Conservation (phyloP, 2,113 vertebrate species). For the Noturus placidus region DNA sequence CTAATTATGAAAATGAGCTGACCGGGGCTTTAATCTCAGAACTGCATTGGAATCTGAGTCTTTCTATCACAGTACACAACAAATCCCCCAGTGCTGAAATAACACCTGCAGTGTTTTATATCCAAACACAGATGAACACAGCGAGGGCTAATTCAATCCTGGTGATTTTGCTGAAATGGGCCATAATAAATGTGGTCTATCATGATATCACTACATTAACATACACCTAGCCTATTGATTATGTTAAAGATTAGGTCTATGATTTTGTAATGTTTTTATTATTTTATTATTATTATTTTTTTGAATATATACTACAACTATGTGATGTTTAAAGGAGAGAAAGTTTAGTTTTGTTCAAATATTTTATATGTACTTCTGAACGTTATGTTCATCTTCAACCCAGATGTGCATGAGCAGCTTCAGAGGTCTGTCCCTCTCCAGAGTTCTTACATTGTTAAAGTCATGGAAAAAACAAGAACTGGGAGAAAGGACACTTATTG, state of each 20-base stretch:
- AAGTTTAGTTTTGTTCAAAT: not conserved
- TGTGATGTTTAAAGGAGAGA: not conserved
- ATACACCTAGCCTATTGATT: not conserved
- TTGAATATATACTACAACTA: not conserved
- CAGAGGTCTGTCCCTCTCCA: not conserved
- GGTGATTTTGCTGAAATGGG: conserved; percentile 13
- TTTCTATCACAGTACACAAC: conserved; percentile 11
- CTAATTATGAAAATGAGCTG: conserved; percentile 20
- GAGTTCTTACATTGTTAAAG: conserved; percentile 13
- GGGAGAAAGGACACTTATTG: conserved; percentile 11
- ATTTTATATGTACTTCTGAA: not conserved
- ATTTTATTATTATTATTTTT: not conserved
- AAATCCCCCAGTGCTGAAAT: conserved; percentile 15
- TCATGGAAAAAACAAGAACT: not conserved
- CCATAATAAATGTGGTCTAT: not conserved
- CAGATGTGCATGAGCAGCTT: not conserved
- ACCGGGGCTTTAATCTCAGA: conserved; percentile 19
- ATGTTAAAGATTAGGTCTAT: not conserved
- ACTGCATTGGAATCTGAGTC: not conserved
- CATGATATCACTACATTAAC: conserved; percentile 4
- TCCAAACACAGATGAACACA: conserved; percentile 17
- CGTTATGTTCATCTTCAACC: not conserved
- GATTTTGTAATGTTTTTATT: not conserved
- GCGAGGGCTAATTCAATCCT: conserved; percentile 26
- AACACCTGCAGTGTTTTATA: conserved; percentile 19